phyloP scores from a whole-genome alignment of 2,888 invertebrate genomes.

The Caenorhabditis japonica region DNA sequence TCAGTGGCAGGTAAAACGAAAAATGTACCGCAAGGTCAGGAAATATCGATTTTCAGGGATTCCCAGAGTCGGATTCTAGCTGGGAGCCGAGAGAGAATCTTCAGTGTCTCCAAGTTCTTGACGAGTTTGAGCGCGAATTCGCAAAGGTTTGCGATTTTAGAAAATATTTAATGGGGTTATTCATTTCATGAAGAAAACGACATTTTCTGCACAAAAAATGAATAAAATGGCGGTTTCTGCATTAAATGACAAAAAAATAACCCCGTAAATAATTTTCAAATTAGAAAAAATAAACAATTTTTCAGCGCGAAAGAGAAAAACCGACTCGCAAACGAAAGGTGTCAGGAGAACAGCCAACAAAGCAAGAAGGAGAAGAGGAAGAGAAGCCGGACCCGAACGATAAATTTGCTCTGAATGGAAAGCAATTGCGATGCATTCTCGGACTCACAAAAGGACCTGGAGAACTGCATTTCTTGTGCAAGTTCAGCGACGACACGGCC shows the following conservation, averaged over 20 bases:
- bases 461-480: conserved; percentile 50
- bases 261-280: too few relatives aligned
- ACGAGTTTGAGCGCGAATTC: conserved; percentile 34
- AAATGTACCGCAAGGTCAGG: not conserved
- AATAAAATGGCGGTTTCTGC: too few relatives aligned
- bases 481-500: conserved; percentile 48
- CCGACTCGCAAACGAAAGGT: not conserved
- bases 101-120: conserved; percentile 39
- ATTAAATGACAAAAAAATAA: too few relatives aligned
- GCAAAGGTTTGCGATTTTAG: conserved; percentile 11
- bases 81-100: conserved; percentile 63
- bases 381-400: conserved; percentile 5
- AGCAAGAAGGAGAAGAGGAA: not conserved
- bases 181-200: too few relatives aligned
- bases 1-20: conserved; percentile 48
- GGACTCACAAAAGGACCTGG: conserved; percentile 44
- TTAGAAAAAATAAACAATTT: not conserved
- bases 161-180: not conserved
- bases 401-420: conserved; percentile 16
- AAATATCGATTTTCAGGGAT: conserved; percentile 38
- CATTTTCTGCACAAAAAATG: too few relatives aligned
- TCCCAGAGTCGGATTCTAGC: conserved; percentile 40
- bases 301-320: conserved; percentile 16
- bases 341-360: not conserved
- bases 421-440: conserved; percentile 33